phyloP scores from a whole-genome alignment of 2,888 invertebrate genomes.

The Cryptus viduatorius region DNA sequence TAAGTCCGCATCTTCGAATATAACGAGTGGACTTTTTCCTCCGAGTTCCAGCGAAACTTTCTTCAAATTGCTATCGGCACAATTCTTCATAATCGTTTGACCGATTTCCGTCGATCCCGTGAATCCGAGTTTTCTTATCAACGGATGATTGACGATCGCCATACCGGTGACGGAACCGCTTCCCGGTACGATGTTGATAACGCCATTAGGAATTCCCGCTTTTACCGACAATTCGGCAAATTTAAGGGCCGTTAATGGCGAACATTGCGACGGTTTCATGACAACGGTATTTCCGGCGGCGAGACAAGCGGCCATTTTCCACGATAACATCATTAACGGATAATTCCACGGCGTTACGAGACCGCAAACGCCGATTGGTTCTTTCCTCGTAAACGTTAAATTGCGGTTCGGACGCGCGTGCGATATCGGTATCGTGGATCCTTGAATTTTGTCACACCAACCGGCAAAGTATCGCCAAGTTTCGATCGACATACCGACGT shows the following conservation, averaged over 20 bases:
- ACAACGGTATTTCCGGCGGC: slow-evolving; percentile 98
- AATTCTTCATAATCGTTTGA: slow-evolving; percentile 95
- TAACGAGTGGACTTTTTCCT: slow-evolving; percentile 97
- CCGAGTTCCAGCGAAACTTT: slow-evolving; percentile 97
- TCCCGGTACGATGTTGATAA: slow-evolving; percentile 96
- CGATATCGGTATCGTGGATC: slow-evolving; percentile 95
- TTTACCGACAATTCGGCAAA: slow-evolving; percentile 95
- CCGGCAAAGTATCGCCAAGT: slow-evolving; percentile 99
- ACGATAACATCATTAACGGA: slow-evolving; percentile 99
- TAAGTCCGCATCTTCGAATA: slow-evolving; percentile 97
- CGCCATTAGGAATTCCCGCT: slow-evolving; percentile 98
- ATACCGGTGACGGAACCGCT: slow-evolving; percentile 92
- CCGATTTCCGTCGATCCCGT: slow-evolving; percentile 98
- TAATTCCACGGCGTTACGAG: slow-evolving; percentile 99
- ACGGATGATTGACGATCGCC: slow-evolving; percentile 94
- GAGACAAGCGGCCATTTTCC: slow-evolving; percentile 99
- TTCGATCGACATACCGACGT: slow-evolving; percentile 99
- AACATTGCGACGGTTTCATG: slow-evolving; percentile 97
- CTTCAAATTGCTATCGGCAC: slow-evolving; percentile 96
- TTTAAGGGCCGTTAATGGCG: slow-evolving; percentile 97
- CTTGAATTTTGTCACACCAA: slow-evolving; percentile 98
- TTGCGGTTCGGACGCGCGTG: slow-evolving; percentile 97
- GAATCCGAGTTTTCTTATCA: slow-evolving; percentile 96
- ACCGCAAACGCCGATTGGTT: slow-evolving; percentile 97
- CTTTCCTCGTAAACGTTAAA: slow-evolving; percentile 94